Evolutionary conservation across 2,888 invertebrate species (phyloP), one percentile per base, ranked within the genome.

Genomic region (Plutella xylostella): DNA sequence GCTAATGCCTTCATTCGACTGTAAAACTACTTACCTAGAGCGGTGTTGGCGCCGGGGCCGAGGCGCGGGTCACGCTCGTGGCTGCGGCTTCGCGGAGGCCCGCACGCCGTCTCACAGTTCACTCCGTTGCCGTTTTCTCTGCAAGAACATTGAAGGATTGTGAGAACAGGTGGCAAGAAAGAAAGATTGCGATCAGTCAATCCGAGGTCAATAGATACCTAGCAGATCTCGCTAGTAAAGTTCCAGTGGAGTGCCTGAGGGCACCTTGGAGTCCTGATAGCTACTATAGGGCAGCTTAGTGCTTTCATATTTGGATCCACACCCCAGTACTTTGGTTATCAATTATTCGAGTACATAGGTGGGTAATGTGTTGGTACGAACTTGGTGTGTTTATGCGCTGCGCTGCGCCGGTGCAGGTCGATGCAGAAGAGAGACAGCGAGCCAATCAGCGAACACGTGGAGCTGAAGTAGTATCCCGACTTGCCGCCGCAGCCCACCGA

Each of bases 391-490:
- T 91, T 91, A 60, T 91, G 90, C 22, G 90, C 87, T 54, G 91
- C 87, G 59, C 88, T 90, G 52, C 92, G 84, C 53, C 90, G 85
- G 65, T 93, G 92, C 49, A 93, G 79, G 72, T 93, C 93, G 53
- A 93, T 92, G 61, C 93, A 88, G 77, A 93, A 93, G 49, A 93
- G 86, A 9, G 91, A 88, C 53, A 92, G 78, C 49, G 92, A 91
- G 15, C 93, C 93, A 42, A 92, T 86, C 48, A 93, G 83, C 15
- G 91, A 90, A 67, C 92, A 92, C 5, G 91, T 89, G 3, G 92
- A 91, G 62, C 92, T 92, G 78, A 93, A 91, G 79, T 93, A 93
- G 74, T 93, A 94, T 11, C 93, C 93, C 14, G 90, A 88, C 60
- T 92, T 90, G 53, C 89, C 90, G 3, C 92, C 92, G 60, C 89